Evolutionary conservation across 2,888 invertebrate species (phyloP).

Genomic region (Rhagophthalmus giganteus): DNA sequence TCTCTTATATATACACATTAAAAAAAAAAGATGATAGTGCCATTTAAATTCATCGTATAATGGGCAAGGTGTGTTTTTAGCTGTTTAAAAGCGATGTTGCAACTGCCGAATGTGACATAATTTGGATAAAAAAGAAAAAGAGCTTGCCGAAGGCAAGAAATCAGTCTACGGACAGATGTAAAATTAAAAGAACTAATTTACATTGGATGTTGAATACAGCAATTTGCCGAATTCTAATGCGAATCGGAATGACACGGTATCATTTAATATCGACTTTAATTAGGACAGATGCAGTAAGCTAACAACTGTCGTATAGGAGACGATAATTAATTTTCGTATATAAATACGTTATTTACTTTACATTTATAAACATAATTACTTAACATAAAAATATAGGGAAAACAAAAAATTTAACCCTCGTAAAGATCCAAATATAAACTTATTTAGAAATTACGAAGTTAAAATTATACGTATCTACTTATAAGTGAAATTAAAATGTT

Average conservation of each 20-base stretch:
- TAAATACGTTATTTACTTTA: slow-evolving; percentile 3
- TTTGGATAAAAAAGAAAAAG: slow-evolving; percentile 5
- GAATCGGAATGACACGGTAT: slow-evolving; percentile 37
- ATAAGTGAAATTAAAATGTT: slow-evolving; percentile 7
- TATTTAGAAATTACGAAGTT: no score
- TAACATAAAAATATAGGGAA: no score
- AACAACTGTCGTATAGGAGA: slow-evolving; percentile 23
- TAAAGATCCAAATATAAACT: no score
- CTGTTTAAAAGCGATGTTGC: no score
- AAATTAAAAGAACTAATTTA: slow-evolving; percentile 44
- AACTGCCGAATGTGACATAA: background rate
- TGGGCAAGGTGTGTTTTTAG: no score
- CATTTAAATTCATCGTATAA: no score
- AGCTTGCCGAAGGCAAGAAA: slow-evolving; percentile 11
- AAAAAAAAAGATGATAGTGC: no score
- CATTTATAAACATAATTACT: no score
- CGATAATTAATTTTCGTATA: slow-evolving; percentile 2
- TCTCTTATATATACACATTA: no score
- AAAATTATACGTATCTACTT: no score
- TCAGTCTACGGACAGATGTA: slow-evolving; percentile 42
- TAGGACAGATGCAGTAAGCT: slow-evolving; percentile 36
- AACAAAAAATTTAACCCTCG: no score
- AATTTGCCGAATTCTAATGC: slow-evolving; percentile 45
- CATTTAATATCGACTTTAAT: slow-evolving; percentile 37
- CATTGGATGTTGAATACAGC: slow-evolving; percentile 41